These are phyloP conservation scores for Campylomormyrus numenius DNA, from an alignment of 2,113 vertebrate species.

Conservation along the genomic window DNA sequence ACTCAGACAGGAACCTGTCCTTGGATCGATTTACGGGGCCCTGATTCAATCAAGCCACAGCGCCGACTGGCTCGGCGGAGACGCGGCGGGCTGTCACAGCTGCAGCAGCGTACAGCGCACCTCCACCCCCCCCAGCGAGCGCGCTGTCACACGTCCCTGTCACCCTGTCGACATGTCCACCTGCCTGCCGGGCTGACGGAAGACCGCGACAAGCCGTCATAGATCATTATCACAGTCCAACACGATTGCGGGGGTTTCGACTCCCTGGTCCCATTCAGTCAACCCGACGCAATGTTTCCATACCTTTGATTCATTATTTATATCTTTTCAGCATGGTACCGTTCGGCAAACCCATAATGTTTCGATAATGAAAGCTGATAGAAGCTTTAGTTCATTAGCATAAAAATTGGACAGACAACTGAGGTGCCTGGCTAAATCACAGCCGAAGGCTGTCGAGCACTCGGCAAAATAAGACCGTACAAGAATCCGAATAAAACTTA, in stretches of 20 bases:
- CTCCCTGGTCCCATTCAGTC: neutral
- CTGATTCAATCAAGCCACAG: slow-evolving; percentile 8
- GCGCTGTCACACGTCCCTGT: neutral
- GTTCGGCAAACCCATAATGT: neutral
- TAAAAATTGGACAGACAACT: slow-evolving; percentile 1
- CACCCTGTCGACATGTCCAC: neutral
- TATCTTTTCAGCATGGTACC: neutral
- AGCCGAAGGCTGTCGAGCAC: neutral
- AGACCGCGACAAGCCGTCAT: neutral
- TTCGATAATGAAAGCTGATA: slow-evolving; percentile 6
- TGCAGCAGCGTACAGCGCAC: neutral
- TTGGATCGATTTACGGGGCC: slow-evolving; percentile 10
- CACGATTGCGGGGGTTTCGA: neutral
- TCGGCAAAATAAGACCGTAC: neutral
- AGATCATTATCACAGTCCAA: slow-evolving; percentile 4
- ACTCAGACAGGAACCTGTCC: slow-evolving; percentile 6
- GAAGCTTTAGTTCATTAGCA: neutral
- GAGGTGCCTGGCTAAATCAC: neutral
- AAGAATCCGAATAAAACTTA: neutral
- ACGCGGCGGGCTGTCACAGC: neutral
- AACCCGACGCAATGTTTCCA: neutral
- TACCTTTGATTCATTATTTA: slow-evolving; percentile 3
- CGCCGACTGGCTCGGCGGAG: neutral
- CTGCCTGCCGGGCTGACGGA: neutral
- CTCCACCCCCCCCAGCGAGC: neutral